Evolutionary conservation across 2,113 vertebrate species (phyloP).

Genomic region (Sterrhoptilus dennistouni): DNA sequence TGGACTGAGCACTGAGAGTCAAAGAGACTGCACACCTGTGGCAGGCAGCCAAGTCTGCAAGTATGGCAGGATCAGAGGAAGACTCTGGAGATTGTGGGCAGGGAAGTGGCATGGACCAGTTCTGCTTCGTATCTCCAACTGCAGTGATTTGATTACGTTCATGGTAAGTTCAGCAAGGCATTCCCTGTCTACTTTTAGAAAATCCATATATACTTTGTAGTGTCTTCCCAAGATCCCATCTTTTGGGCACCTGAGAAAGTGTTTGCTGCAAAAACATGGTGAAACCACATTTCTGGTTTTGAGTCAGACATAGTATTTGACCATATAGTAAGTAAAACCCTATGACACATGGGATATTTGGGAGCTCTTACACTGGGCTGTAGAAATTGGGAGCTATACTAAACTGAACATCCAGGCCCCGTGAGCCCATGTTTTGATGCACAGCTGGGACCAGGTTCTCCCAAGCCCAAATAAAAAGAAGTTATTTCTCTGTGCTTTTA

Average conservation of each 20-base stretch:
- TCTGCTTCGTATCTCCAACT: neutral
- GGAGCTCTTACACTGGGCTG: neutral
- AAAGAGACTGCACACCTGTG: neutral
- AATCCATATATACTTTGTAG: neutral
- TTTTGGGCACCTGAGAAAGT: neutral
- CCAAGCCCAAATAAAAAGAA: rapidly evolving
- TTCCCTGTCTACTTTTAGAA: neutral
- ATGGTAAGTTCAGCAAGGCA: neutral
- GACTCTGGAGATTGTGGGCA: neutral
- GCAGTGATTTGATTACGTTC: neutral
- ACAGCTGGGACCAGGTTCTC: neutral
- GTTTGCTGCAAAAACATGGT: neutral
- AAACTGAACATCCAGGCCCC: neutral
- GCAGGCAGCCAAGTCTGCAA: neutral
- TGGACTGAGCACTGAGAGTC: neutral
- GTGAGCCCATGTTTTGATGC: rapidly evolving
- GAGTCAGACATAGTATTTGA: neutral
- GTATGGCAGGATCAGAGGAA: neutral
- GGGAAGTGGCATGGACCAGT: neutral
- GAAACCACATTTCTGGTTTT: neutral
- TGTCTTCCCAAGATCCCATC: neutral
- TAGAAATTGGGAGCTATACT: neutral
- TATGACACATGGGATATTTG: rapidly evolving
- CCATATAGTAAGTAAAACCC: neutral
- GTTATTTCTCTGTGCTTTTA: neutral